These are phyloP conservation scores for Nesidiocoris tenuis DNA, from an alignment of 2,888 invertebrate genomes.

Conservation along the genomic window DNA sequence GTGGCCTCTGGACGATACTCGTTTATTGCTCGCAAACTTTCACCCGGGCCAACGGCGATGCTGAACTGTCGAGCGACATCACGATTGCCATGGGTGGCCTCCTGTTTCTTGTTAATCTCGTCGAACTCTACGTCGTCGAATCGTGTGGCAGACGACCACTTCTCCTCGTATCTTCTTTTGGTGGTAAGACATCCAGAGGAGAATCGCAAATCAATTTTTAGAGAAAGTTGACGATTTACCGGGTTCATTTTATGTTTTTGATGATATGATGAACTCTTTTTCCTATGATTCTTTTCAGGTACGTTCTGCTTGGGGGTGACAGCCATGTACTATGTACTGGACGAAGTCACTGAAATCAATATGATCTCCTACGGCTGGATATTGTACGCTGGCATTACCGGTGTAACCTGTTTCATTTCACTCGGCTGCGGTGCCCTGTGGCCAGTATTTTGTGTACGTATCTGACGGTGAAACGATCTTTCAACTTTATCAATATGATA, in stretches of 20 bases:
- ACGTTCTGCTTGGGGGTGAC: slow-evolving; percentile 21
- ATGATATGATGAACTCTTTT: slow-evolving; percentile 1
- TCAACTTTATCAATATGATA: no score
- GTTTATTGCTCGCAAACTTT: slow-evolving; percentile 48
- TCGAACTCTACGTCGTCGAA: slow-evolving; percentile 48
- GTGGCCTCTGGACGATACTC: slow-evolving; percentile 48
- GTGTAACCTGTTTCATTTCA: slow-evolving; percentile 62
- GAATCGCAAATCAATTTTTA: no score
- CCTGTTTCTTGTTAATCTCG: slow-evolving; percentile 46
- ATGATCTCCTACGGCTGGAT: slow-evolving; percentile 30
- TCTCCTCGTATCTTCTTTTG: slow-evolving; percentile 46
- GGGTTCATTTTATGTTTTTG: no score
- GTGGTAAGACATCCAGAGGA: slow-evolving; percentile 24
- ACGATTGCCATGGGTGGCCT: slow-evolving; percentile 49
- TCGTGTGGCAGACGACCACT: slow-evolving; percentile 47
- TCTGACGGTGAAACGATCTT: no score
- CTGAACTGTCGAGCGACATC: slow-evolving; percentile 43
- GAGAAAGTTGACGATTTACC: no score
- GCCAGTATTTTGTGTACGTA: slow-evolving; percentile 53
- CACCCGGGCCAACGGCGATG: slow-evolving; percentile 39
- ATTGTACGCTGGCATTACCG: slow-evolving; percentile 58
- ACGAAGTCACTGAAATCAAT: slow-evolving; percentile 16
- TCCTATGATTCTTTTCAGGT: slow-evolving; percentile 14
- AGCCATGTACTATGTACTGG: slow-evolving; percentile 21
- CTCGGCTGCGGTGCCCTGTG: slow-evolving; percentile 63